phyloP scores from a whole-genome alignment of 1,140 invertebrate genomes.

The Philopotamus ludificatus region DNA sequence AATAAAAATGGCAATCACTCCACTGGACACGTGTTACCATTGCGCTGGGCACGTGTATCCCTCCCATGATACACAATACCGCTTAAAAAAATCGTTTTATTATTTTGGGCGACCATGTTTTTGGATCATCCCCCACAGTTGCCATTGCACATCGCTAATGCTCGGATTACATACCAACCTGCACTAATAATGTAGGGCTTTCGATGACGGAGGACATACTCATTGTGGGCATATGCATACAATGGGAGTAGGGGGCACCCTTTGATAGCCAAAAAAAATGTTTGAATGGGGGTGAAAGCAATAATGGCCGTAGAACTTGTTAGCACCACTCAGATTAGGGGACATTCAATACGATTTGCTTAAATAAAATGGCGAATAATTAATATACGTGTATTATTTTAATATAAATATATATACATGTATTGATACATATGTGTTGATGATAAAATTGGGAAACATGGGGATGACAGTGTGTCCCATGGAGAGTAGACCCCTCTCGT shows the following conservation, averaged over 20 bases:
- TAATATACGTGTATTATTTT: too few relatives aligned
- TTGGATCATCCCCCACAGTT: too few relatives aligned
- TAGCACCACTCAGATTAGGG: conserved; percentile 26
- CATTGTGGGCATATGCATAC: background rate
- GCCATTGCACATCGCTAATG: too few relatives aligned
- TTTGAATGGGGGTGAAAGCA: conserved; percentile 20
- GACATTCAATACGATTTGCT: background rate
- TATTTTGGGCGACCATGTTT: too few relatives aligned
- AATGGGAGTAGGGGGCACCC: background rate
- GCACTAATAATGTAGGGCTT: conserved; percentile 23
- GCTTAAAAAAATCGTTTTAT: too few relatives aligned
- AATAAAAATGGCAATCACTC: conserved; percentile 41
- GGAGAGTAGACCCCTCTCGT: conserved; percentile 16
- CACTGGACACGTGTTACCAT: conserved; percentile 30
- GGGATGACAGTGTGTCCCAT: background rate
- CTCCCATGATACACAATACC: conserved; percentile 1
- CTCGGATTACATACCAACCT: conserved; percentile 24
- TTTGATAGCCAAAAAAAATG: conserved; percentile 22
- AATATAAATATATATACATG: too few relatives aligned
- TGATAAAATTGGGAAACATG: background rate
- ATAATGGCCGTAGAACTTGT: conserved; percentile 34
- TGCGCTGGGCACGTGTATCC: background rate
- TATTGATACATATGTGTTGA: background rate
- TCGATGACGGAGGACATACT: conserved; percentile 14
- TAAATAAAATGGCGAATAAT: background rate